A percentile compares a stretch with the other conserved stretches of the same genome.
Evolutionary conservation across 2,888 invertebrate species (phyloP).

Genomic region (Tricholauxania praeusta): DNA sequence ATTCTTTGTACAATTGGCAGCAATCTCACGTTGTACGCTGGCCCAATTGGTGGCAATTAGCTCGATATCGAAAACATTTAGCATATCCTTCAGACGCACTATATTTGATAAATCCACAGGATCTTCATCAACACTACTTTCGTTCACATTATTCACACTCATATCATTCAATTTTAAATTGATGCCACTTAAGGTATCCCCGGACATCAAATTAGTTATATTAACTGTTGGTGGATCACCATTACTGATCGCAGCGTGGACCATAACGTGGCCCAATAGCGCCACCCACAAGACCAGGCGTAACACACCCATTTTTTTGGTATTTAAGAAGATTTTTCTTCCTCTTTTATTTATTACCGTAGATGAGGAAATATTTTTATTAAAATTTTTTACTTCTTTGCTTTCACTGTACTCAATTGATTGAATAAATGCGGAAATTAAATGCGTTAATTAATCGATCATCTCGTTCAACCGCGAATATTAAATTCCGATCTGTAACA

Average conservation of each 20-base stretch:
- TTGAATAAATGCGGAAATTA: background rate
- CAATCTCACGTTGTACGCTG: conserved; percentile 51
- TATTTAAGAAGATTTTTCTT: too few relatives aligned
- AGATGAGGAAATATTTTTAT: conserved; percentile 26
- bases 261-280: conserved; percentile 7
- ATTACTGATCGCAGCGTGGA: conserved; percentile 55
- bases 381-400: conserved; percentile 6
- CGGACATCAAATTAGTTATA: conserved; percentile 34
- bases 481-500: too few relatives aligned
- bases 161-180: background rate
- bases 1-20: conserved; percentile 61
- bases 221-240: conserved; percentile 49
- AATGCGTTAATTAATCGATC: too few relatives aligned
- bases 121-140: background rate
- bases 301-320: conserved; percentile 7
- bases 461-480: too few relatives aligned
- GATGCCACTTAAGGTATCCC: conserved; percentile 52
- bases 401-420: conserved; percentile 5
- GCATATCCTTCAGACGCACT: conserved; percentile 60
- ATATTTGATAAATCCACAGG: conserved; percentile 55
- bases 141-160: background rate
- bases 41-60: conserved; percentile 61
- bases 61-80: conserved; percentile 65
- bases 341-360: too few relatives aligned
- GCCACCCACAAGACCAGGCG: conserved; percentile 17